Evolutionary conservation across 2,797 vertebrate species (phyloP), one percentile per base, ranked within the genome.

Genomic region (Chelidonichthys spinosus): DNA sequence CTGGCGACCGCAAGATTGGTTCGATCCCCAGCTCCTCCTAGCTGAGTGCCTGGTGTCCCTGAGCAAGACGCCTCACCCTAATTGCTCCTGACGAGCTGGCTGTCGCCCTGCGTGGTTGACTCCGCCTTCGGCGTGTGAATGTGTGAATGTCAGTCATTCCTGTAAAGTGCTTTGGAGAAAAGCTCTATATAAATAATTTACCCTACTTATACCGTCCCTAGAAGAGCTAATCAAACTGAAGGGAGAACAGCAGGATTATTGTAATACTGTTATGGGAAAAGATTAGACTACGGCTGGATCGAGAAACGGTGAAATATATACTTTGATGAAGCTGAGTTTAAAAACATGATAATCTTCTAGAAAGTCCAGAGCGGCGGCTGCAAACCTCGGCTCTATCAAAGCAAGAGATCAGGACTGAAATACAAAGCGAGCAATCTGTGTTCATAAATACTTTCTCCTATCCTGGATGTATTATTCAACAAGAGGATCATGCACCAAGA

Each of bases 381-480:
- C 18, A 32, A 53, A 71, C 25, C 10, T 59, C 0, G 2, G 7
- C 50, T 47, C 44, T 32, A 43, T 32, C 52, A 70, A 56, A 64
- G 8, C 2, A 0, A 47, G 15, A 49, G 10, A 75, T 73, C 64
- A n/a, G 6, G 2, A 10, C 13, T 18, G 42, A 82, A 78, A 59
- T 11, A 40, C 5, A 18, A 59, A 76, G 62, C 14, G 8, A 69
- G 55, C 18, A n/a, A 63, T 43, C 49, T n/a, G 33, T 63, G 75
- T 84, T 64, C 63, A 35, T 0, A 47, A 74, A 78, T 3, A 64
- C 25, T n/a, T 1, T 18, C 44, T 60, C n/a, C 63, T 11, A 15
- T 71, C 64, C 59, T 70, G 58, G 43, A 35, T 13, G 2, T 72
- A 62, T 81, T 69, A 70, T 80, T 81, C 18, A 36, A 82, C 87